Conservation (phyloP, 2,113 vertebrate genomes). For the Orycteropus afer region DNA sequence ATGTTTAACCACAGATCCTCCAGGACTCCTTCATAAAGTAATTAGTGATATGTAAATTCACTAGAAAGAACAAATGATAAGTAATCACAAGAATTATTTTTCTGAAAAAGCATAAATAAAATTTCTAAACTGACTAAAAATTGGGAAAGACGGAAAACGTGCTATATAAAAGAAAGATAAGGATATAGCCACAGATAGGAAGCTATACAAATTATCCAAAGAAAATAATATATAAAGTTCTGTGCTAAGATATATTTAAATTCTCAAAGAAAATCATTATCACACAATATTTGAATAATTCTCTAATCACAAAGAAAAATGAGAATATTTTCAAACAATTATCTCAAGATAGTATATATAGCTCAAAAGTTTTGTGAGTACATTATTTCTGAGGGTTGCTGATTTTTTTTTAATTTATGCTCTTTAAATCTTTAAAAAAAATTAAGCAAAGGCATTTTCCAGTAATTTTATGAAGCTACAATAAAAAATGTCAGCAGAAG, state of each 20-base stretch:
- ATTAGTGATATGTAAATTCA: neutral
- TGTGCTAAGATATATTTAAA: neutral
- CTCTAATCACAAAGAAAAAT: neutral
- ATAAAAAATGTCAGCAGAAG: neutral
- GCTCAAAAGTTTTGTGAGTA: neutral
- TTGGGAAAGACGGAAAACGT: neutral
- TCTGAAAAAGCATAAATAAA: neutral
- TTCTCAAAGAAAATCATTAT: neutral
- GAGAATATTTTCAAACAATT: neutral
- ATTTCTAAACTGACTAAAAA: neutral
- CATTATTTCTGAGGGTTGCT: neutral
- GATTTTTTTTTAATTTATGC: neutral
- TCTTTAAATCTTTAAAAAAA: neutral
- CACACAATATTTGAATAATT: neutral
- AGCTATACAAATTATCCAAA: neutral
- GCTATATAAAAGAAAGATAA: neutral
- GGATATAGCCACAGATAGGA: neutral
- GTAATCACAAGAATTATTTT: neutral
- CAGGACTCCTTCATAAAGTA: neutral
- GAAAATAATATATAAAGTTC: neutral
- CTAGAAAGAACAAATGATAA: neutral
- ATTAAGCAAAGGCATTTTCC: neutral
- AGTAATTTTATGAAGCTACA: neutral
- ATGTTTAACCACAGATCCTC: too few species aligned
- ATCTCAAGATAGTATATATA: neutral